Evolutionary conservation across 2,888 invertebrate genomes (phyloP), one percentile per base, ranked within the genome.

Genomic region (Ditula angustiorana): DNA sequence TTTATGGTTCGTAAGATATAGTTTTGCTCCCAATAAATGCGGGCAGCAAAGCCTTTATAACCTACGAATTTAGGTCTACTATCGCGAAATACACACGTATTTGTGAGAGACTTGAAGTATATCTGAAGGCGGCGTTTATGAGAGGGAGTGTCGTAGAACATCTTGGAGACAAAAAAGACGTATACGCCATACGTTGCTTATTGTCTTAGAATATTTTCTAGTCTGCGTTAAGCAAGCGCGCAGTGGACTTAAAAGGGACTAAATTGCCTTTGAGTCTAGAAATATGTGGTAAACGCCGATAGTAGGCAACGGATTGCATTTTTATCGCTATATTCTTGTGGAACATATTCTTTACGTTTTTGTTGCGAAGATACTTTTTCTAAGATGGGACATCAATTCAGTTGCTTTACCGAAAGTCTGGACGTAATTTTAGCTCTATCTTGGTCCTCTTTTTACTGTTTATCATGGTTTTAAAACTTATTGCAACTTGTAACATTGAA

Each of bases 1-100:
- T 63, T 63, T 63, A 63, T 63, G 57, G 57, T 26, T 50, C 41
- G 63, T 52, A 52, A 58, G 62, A 63, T 63, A 33, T 52, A 57
- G 49, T 49, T 47, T 26, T 37, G 7, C 35, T 46, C 7, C 33
- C 35, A 28, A 56, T 26, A 49, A 11, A 19, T 50, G 44, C 57
- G 13, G 3, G 13, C 13, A 28, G 26, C 33, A 52, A 44, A 16
- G 16, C 57, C 44, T 33, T n/a, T 50, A 13, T 24, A 0, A 1
- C 21, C 5, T n/a, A 41, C n/a, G 19, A 2, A 28, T 5, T 19
- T 44, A 52, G 21, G 57, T 26, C 33, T 24, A 58, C 33, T n/a
- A 21, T 57, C 16, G 23, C 50, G 24, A n/a, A 21, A 35, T 21
- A n/a, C 19, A 21, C 13, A 23, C 33, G 57, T 16, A 24, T 50